Evolutionary conservation across 2,113 vertebrate genomes (phyloP).

Genomic region (Rhineura floridana): DNA sequence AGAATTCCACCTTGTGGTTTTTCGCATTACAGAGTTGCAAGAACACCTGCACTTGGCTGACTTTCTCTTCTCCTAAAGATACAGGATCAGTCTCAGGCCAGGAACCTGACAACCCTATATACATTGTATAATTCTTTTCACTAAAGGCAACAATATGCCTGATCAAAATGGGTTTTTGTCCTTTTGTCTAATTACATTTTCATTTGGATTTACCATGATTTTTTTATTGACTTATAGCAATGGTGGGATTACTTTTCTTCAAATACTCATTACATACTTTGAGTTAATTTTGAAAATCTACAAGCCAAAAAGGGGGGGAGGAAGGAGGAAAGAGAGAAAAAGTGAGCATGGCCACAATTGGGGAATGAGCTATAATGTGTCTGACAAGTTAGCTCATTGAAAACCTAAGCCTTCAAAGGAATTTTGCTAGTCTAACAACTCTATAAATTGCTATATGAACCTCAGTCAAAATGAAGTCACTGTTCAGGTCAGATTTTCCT

Average conservation of each 20-base stretch:
- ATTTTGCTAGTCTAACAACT: not conserved
- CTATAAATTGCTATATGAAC: not conserved
- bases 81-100: no score
- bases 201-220: not conserved
- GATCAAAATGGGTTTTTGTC: not conserved
- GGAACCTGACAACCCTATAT: no score
- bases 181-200: not conserved
- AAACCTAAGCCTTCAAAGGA: not conserved
- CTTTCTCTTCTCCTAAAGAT: no score
- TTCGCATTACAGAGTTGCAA: no score
- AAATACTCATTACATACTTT: not conserved
- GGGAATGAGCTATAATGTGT: not conserved
- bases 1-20: no score
- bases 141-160: not conserved
- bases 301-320: not conserved
- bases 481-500: not conserved
- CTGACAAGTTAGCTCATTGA: not conserved
- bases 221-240: not conserved
- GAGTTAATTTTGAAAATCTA: conserved; percentile 10
- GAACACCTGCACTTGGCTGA: no score
- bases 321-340: not conserved
- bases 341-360: not conserved
- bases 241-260: not conserved
- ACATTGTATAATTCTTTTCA: not conserved
- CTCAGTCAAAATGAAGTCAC: not conserved